Evolutionary conservation across 2,797 vertebrate species (phyloP), one percentile per base, ranked within the genome.

Genomic region (Dipus sagitta): DNA sequence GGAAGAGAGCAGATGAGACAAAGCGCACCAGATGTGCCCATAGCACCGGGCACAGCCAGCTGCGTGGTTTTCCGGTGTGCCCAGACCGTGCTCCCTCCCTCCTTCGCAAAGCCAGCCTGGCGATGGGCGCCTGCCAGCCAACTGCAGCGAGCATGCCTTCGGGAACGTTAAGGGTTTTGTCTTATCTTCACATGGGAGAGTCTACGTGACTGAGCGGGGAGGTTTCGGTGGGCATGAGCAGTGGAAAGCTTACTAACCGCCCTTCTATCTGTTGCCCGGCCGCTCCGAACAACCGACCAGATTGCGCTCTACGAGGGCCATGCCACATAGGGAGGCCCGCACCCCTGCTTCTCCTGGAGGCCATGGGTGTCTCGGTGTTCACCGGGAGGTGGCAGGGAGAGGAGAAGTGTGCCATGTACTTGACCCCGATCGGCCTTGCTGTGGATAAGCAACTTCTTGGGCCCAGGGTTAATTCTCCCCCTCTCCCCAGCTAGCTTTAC

Each of bases 401-500:
- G 21, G 32, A 68, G 76, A 77, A 52, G 38, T 28, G 21, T 24
- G 60, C 32, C 60, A 75, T 18, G 26, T 42, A 17, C 23, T 6
- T n/a, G 60, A 15, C 3, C 15, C 64, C 38, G 6, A 0, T 42
- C 23, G 28, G 68, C 42, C 72, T 26, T 76, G 20, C 24, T 83
- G 60, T 8, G 18, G 38, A 62, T 54, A 58, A 34, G 62, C 26
- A 4, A 24, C 6, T 62, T 30, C 1, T 8, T 10, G 28, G 28
- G 62, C 21, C 83, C 24, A 23, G 58, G 52, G 24, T 14, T 13
- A 21, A 34, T 28, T 23, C 26, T 64, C 67, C 11, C 47, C 11
- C 4, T 15, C 42, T 42, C n/a, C 62, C 60, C 65, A 8, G 13
- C 24, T 38, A 13, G 74, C 85, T 14, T 18, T 95, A 98, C 98